Evolutionary conservation across 2,797 vertebrate genomes (phyloP).

Genomic region (Tenualosa thibaudeaui): DNA sequence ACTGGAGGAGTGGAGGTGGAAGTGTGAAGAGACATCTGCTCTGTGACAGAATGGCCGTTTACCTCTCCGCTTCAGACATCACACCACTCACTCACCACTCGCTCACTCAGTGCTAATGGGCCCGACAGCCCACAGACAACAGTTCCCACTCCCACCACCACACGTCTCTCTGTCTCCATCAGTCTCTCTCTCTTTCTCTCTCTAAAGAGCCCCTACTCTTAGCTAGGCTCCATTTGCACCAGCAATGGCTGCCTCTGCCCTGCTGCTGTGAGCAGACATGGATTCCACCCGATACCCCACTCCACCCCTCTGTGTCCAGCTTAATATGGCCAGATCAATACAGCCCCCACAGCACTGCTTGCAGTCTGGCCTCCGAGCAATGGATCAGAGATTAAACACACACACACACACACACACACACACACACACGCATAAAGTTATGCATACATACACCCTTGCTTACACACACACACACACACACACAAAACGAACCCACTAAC

Average conservation of each 20-base stretch:
- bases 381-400: conserved; percentile 15
- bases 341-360: conserved; percentile 26
- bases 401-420: not conserved
- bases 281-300: conserved; percentile 30
- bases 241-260: not conserved
- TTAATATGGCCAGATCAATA: conserved; percentile 46
- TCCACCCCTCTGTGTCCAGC: conserved; percentile 29
- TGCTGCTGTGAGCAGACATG: conserved; percentile 18
- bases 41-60: not conserved
- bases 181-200: not conserved
- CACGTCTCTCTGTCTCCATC: not conserved
- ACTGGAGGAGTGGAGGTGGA: not conserved
- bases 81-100: not conserved
- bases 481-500: not conserved
- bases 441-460: not conserved
- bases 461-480: not conserved
- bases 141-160: not conserved
- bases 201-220: not conserved
- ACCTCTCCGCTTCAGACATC: not conserved
- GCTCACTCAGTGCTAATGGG: not conserved
- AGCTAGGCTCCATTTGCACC: not conserved
- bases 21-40: not conserved
- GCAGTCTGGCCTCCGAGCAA: conserved; percentile 20
- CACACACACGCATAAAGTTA: not conserved
- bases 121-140: not conserved